These are phyloP conservation scores for Corbicula japonica DNA, from an alignment of 2,888 invertebrate genomes.

Conservation along the genomic window DNA sequence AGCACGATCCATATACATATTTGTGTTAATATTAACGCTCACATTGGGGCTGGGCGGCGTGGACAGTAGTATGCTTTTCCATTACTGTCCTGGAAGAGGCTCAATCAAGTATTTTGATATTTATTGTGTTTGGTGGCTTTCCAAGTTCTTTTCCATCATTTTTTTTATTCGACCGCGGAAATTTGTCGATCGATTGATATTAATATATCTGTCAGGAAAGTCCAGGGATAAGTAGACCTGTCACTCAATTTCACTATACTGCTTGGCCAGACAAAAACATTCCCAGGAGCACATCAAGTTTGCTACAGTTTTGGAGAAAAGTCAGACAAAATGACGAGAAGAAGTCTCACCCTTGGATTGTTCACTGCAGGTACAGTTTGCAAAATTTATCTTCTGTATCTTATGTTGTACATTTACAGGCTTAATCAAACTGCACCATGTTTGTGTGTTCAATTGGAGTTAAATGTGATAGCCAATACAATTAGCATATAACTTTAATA, in stretches of 20 bases:
- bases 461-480: no score
- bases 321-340: constrained; percentile 6
- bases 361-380: constrained; percentile 41
- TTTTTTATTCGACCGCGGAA: background rate
- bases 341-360: constrained; percentile 28
- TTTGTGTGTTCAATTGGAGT: no score
- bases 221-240: background rate
- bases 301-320: constrained; percentile 42
- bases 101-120: background rate
- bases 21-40: no score
- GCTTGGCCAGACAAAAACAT: constrained; percentile 48
- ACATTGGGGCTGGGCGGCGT: background rate
- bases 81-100: background rate
- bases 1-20: no score
- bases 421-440: no score
- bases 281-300: constrained; percentile 20
- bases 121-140: background rate
- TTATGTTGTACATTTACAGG: no score
- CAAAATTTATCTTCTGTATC: no score
- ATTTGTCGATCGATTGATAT: no score
- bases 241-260: constrained; percentile 49
- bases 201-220: background rate
- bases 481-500: no score
- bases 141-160: background rate
- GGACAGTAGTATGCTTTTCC: background rate